A percentile compares a stretch with the other conserved stretches of the same genome.
Evolutionary conservation across 2,113 vertebrate species (phyloP).

Genomic region (Terrapene triunguis): DNA sequence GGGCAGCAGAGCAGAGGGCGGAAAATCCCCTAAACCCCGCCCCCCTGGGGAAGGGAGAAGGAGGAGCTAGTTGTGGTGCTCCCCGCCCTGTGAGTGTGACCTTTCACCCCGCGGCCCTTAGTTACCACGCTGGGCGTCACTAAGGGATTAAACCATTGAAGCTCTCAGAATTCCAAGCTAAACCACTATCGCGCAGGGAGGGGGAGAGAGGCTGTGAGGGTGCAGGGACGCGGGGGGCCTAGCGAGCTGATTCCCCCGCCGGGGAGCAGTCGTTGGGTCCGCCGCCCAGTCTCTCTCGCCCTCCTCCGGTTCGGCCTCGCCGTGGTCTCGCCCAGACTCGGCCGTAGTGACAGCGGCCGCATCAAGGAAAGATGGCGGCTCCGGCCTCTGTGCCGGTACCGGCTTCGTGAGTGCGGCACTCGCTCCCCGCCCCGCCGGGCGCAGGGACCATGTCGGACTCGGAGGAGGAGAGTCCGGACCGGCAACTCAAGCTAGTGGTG

Average conservation of each 20-base stretch:
- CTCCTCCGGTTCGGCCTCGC: fast-evolving
- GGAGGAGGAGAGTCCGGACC: constrained; percentile 94
- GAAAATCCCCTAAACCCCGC: not conserved
- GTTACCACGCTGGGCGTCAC: constrained; percentile 81
- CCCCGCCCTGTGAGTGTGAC: not conserved
- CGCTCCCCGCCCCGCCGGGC: not conserved
- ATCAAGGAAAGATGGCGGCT: constrained; percentile 85
- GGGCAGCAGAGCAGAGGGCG: too few relatives aligned
- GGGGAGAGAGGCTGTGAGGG: fast-evolving
- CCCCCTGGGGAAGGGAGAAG: not conserved
- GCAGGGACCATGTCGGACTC: constrained; percentile 92
- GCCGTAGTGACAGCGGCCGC: constrained; percentile 37
- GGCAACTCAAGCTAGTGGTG: constrained; percentile 94
- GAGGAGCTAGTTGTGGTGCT: not conserved
- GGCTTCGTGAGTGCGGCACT: not conserved
- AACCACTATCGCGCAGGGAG: not conserved
- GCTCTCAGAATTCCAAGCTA: fast-evolving
- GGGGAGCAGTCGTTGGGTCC: not conserved
- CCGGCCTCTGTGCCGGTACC: fast-evolving
- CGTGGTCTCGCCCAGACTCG: constrained; percentile 28
- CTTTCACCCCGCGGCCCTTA: constrained; percentile 69
- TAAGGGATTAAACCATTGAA: constrained; percentile 31
- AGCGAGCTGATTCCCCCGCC: not conserved
- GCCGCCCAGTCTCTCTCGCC: not conserved
- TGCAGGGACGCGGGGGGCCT: not conserved